A percentile compares a stretch with the other conserved stretches of the same genome.
These are phyloP conservation scores for Rhopalosiphum padi DNA, from an alignment of 1,140 invertebrate species.

Conservation along the genomic window DNA sequence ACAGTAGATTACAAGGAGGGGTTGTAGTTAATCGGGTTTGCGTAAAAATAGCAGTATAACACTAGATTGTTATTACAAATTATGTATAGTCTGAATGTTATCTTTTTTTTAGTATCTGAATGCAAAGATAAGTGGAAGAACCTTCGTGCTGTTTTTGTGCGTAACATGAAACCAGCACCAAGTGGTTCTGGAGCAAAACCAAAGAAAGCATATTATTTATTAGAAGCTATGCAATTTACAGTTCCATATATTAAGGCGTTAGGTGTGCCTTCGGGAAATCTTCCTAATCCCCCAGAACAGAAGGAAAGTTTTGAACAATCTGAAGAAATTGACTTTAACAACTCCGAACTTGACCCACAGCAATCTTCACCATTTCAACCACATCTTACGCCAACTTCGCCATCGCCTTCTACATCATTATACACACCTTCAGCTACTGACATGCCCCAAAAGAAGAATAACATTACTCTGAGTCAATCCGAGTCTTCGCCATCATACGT, in stretches of 20 bases:
- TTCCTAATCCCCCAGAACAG: slow-evolving; percentile 10
- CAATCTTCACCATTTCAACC: background rate
- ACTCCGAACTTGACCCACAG: background rate
- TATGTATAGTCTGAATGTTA: too few relatives aligned
- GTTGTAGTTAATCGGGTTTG: too few relatives aligned
- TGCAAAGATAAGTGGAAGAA: background rate
- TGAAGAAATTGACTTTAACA: background rate
- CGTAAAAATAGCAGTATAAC: too few relatives aligned
- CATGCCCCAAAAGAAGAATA: background rate
- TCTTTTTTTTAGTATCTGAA: background rate
- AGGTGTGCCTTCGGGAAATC: background rate
- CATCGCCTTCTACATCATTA: background rate
- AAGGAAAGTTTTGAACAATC: slow-evolving; percentile 1
- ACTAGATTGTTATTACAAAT: too few relatives aligned
- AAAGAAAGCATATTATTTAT: slow-evolving; percentile 6
- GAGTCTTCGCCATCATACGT: background rate
- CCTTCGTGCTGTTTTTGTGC: slow-evolving; percentile 14
- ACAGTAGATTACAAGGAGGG: too few relatives aligned
- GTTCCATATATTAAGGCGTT: background rate
- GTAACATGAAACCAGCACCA: background rate
- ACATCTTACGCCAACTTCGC: background rate
- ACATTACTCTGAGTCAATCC: too few relatives aligned
- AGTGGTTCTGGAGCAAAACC: background rate
- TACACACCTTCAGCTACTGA: background rate
- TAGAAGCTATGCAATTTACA: slow-evolving; percentile 10